phyloP scores from a whole-genome alignment of 1,140 invertebrate species.

The Chionoecetes opilio region DNA sequence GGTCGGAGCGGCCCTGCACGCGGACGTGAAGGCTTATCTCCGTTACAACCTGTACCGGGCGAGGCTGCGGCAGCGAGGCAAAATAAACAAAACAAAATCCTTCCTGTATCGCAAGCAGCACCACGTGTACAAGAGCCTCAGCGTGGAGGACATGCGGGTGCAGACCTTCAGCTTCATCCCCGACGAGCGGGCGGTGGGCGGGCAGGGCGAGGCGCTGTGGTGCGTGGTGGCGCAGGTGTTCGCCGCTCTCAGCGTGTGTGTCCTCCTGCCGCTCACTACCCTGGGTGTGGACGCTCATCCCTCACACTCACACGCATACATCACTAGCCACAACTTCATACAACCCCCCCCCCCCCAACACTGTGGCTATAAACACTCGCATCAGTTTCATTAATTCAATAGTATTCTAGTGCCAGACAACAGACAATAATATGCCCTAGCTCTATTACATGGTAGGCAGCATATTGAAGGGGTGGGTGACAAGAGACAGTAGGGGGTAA shows the following conservation, averaged over 20 bases:
- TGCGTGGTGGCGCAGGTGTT: not conserved
- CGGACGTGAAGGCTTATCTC: not conserved
- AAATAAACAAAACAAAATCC: not conserved
- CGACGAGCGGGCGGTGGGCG: not conserved
- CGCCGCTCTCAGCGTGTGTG: not conserved
- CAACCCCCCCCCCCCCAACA: too few relatives aligned
- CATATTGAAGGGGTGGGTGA: too few relatives aligned
- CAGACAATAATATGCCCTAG: too few relatives aligned
- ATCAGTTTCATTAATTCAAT: too few relatives aligned
- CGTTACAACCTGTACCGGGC: not conserved
- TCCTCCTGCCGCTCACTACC: conserved; percentile 22
- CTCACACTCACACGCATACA: too few relatives aligned
- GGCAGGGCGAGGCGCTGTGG: not conserved
- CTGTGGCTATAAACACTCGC: too few relatives aligned
- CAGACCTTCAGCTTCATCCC: conserved; percentile 45
- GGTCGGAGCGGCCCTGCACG: not conserved
- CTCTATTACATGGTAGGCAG: too few relatives aligned
- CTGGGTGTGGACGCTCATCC: not conserved
- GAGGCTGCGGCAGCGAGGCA: not conserved
- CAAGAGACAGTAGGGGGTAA: too few relatives aligned
- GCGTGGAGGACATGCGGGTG: conserved; percentile 37
- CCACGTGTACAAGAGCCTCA: conserved; percentile 38
- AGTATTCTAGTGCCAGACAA: too few relatives aligned
- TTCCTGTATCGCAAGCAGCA: conserved; percentile 22
- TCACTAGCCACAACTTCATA: too few relatives aligned